Conservation (phyloP, 2,888 invertebrate genomes). For the Drosophila buzzatii region DNA sequence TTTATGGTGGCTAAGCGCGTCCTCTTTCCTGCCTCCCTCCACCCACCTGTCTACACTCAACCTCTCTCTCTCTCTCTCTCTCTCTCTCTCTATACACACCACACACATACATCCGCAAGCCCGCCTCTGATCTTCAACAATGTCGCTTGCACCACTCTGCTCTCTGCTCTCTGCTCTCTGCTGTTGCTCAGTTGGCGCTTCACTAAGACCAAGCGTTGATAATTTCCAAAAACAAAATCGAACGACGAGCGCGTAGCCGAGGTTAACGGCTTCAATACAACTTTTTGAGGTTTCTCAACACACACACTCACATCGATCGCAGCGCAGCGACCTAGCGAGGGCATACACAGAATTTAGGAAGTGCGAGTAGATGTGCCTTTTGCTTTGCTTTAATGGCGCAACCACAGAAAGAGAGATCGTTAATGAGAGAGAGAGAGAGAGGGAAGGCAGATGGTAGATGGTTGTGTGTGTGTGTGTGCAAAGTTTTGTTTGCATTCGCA, state of each 20-base stretch:
- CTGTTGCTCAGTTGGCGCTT: constrained; percentile 20
- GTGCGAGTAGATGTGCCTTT: constrained; percentile 39
- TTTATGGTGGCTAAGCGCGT: constrained; percentile 48
- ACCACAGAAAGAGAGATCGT: background rate
- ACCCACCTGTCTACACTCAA: background rate
- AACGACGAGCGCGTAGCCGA: constrained; percentile 80
- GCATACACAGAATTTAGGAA: constrained; percentile 69
- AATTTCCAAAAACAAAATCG: constrained; percentile 74
- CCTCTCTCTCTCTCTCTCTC: background rate
- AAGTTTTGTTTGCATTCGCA: constrained; percentile 21
- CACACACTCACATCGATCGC: constrained; percentile 35
- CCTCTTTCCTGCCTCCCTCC: background rate
- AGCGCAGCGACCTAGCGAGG: constrained; percentile 70
- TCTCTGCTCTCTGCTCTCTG: background rate
- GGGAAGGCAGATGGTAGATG: too few species aligned
- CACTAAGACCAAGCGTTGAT: constrained; percentile 59
- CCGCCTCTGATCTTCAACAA: constrained; percentile 25
- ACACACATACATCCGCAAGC: background rate
- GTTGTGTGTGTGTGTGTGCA: background rate
- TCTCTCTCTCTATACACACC: background rate
- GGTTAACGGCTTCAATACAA: constrained; percentile 84
- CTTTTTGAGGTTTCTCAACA: constrained; percentile 79
- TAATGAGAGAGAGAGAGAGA: background rate
- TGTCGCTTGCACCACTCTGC: constrained; percentile 14
- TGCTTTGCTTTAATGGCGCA: constrained; percentile 26